phyloP scores from a whole-genome alignment of 2,113 vertebrate species.

The Mirounga angustirostris region DNA sequence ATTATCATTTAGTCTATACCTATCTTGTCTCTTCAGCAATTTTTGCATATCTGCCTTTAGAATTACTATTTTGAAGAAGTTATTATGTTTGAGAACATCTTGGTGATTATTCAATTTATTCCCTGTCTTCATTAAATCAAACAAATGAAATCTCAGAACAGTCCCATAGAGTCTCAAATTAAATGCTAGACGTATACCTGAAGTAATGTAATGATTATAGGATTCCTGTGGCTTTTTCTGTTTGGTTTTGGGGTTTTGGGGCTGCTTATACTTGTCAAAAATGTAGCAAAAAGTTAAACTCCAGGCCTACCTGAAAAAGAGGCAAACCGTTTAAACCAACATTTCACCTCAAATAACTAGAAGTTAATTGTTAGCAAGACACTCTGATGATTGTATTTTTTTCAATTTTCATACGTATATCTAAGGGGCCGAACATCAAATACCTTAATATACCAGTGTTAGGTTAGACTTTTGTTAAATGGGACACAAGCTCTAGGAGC shows the following conservation, averaged over 20 bases:
- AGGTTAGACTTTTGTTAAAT: background rate
- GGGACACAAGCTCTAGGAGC: background rate
- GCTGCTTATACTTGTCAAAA: background rate
- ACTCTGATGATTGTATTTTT: background rate
- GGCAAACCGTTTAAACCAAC: background rate
- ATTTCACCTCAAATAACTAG: slow-evolving; percentile 21
- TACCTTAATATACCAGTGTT: background rate
- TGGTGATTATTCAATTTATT: background rate
- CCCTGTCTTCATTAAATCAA: background rate
- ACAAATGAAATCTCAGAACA: background rate
- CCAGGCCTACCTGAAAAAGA: background rate
- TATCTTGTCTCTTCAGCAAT: background rate
- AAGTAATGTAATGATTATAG: background rate
- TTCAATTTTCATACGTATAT: background rate
- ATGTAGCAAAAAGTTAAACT: background rate
- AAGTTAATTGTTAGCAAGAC: background rate
- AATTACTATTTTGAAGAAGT: background rate
- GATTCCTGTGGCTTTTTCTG: background rate
- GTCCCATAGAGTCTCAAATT: background rate
- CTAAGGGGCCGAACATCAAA: background rate
- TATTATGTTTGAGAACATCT: background rate
- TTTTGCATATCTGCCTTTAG: background rate
- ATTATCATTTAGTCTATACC: background rate
- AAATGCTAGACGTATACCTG: background rate
- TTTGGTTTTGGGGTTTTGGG: background rate